phyloP scores from a whole-genome alignment of 1,140 invertebrate species.

The Penaeus japonicus region DNA sequence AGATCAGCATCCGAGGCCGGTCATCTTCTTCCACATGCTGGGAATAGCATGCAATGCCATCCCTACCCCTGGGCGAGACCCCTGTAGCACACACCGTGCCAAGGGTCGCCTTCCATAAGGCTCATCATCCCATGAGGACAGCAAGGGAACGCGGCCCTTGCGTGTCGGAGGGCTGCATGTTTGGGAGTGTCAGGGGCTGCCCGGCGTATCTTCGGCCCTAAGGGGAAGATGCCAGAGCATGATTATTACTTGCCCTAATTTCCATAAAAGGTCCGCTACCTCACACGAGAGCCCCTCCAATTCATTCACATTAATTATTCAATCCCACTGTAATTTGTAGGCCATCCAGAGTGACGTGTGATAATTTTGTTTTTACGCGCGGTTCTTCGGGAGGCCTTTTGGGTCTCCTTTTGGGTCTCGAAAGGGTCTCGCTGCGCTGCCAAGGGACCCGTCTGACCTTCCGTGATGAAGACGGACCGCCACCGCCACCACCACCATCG shows the following conservation, averaged over 20 bases:
- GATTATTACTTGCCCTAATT: slow-evolving; percentile 43
- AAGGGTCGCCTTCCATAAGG: not conserved
- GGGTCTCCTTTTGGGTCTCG: not conserved
- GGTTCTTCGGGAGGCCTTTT: not conserved
- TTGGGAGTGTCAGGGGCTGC: not conserved
- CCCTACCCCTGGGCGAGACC: not conserved
- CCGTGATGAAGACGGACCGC: not conserved
- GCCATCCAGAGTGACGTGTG: slow-evolving; percentile 39
- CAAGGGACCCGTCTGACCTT: slow-evolving; percentile 15
- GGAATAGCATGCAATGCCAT: slow-evolving; percentile 44
- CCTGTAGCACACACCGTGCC: not conserved
- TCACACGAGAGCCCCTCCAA: slow-evolving; percentile 33
- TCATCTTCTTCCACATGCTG: slow-evolving; percentile 12
- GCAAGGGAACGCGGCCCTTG: not conserved
- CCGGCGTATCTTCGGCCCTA: slow-evolving; percentile 42
- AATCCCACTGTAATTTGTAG: slow-evolving; percentile 43
- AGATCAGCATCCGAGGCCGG: not conserved
- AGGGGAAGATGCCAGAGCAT: not conserved
- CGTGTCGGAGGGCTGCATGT: slow-evolving; percentile 1
- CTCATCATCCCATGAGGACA: not conserved
- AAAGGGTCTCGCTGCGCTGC: not conserved
- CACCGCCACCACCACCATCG: no score
- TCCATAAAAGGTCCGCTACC: slow-evolving; percentile 48
- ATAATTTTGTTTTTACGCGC: slow-evolving; percentile 25
- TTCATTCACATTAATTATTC: slow-evolving; percentile 53